phyloP scores from a whole-genome alignment of 2,888 invertebrate genomes.

The Cataglyphis cursor region DNA sequence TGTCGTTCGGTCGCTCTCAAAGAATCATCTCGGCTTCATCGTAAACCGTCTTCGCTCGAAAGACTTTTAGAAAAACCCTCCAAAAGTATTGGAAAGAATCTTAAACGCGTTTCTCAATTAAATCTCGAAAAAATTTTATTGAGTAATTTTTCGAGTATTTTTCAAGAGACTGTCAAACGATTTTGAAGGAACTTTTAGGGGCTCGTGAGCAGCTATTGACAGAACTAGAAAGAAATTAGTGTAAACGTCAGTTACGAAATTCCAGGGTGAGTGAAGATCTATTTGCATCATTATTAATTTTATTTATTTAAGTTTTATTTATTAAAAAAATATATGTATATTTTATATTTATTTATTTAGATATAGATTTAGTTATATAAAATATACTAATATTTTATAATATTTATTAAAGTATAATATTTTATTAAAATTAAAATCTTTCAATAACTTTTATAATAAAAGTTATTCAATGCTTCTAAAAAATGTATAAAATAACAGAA shows the following conservation, averaged over 20 bases:
- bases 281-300: not conserved
- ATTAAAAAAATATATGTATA: not conserved
- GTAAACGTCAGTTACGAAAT: not conserved
- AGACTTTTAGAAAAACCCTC: not conserved
- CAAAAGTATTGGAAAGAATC: not conserved
- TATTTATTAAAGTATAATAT: too few relatives aligned
- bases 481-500: not conserved
- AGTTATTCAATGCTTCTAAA: not conserved
- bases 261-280: conserved; percentile 4
- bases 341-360: not conserved
- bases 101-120: not conserved
- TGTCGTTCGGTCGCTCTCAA: conserved; percentile 70
- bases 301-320: not conserved
- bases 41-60: not conserved
- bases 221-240: not conserved
- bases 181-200: not conserved
- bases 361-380: not conserved
- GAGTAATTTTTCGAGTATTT: not conserved
- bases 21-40: conserved; percentile 35
- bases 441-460: not conserved
- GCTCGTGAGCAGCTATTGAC: not conserved
- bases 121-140: not conserved
- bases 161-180: not conserved
- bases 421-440: not conserved
- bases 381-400: too few relatives aligned